Percentiles rank a stretch among this genome's conserved stretches.
Evolutionary conservation across 2,113 vertebrate genomes (phyloP).

Genomic region (Trogon surrucura): DNA sequence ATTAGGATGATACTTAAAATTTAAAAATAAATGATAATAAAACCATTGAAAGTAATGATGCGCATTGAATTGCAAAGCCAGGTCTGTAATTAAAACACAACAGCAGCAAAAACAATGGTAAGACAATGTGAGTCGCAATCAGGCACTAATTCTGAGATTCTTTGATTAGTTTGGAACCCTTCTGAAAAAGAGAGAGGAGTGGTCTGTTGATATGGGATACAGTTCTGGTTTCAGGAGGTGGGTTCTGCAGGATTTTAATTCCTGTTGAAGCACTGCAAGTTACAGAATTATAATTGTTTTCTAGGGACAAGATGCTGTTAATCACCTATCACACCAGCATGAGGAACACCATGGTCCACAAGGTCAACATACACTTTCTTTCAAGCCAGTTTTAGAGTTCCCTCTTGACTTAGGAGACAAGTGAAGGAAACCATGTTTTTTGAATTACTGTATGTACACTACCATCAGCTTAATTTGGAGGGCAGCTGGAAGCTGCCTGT

Average conservation of each 20-base stretch:
- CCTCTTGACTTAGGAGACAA: not conserved
- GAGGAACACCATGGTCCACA: not conserved
- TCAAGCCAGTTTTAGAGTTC: not conserved
- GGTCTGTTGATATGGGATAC: not conserved
- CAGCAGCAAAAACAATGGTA: not conserved
- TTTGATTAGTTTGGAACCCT: not conserved
- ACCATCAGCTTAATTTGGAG: not conserved
- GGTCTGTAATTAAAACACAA: not conserved
- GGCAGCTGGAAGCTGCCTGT: not conserved
- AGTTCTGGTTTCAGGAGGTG: not conserved
- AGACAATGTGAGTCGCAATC: not conserved
- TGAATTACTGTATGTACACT: rapidly evolving
- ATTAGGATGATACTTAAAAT: not conserved
- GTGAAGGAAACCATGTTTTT: not conserved
- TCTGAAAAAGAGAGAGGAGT: not conserved
- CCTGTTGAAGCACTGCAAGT: not conserved
- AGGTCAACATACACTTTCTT: not conserved
- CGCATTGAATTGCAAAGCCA: not conserved
- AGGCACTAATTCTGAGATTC: not conserved
- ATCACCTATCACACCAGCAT: not conserved
- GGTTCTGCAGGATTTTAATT: not conserved
- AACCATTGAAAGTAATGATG: not conserved
- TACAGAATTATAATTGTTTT: not conserved
- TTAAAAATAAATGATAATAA: not conserved
- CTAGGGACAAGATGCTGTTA: not conserved